Base-by-base conservation (phyloP, 1,140 invertebrate species). In the Coptotermes formosanus region DNA sequence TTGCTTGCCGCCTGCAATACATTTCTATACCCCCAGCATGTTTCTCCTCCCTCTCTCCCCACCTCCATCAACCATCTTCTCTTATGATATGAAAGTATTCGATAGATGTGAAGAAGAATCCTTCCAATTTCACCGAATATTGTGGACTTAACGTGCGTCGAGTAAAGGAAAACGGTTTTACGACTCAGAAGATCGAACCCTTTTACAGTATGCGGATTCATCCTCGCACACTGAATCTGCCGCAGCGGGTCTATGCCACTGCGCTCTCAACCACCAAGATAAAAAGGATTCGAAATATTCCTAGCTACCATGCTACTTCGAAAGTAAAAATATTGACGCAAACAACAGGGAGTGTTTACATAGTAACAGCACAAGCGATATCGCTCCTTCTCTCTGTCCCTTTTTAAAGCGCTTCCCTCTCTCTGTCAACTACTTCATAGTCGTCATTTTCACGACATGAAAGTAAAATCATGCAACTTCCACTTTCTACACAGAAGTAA, bases 131-230 rank as follows among this genome's bases (percentile, higher is more conserved):
- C 64, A 14, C 64, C n/a, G 64, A 75, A 75, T 75, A 75, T 75
- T 75, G 64, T 75, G 64, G 64, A 75, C 64, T 75, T 75, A 75
- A 75, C 64, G 64, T n/a, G 25, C n/a, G n/a, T 75, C 25, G 64
- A 30, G 64, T 75, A 75, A 75, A 75, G n/a, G 64, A 75, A 75
- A 75, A 75, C 64, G 64, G 64, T 75, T 75, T 75, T 75, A 75
- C 64, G 25, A 30, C 64, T 75, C 64, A 30, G 9, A 14, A 75
- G 64, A 75, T 75, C 64, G 64, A 75, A 75, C 64, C 64, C 55
- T n/a, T 75, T 75, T 75, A 64, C 25, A 11, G 25, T 75, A 30
- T 30, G n/a, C n/a, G 64, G 9, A 75, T 30, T 16, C 9, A 30
- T n/a, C 64, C n/a, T 75, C 64, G 64, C 64, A 75, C 64, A 75